phyloP scores from a whole-genome alignment of 2,797 vertebrate genomes.

The Tragelaphus eurycerus region DNA sequence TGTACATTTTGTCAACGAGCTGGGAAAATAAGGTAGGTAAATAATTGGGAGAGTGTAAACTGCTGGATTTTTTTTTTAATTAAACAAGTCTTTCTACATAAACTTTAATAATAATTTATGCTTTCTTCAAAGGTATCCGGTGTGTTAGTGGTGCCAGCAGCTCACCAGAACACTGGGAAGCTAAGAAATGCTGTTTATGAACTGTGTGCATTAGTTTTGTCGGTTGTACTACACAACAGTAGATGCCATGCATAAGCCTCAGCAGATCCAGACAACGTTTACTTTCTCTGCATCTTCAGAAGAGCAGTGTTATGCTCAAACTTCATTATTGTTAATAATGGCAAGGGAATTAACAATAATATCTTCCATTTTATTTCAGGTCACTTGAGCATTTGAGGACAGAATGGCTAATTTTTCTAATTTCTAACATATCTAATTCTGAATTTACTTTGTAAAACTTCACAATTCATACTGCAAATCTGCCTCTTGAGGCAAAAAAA shows the following conservation, averaged over 20 bases:
- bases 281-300: neutral
- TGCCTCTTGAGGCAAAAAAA: neutral
- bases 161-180: neutral
- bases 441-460: conserved; percentile 41
- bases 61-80: neutral
- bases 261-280: neutral
- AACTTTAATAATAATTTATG: neutral
- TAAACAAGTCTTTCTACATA: neutral
- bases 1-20: conserved; percentile 95
- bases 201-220: neutral
- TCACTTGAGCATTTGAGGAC: neutral
- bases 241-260: neutral
- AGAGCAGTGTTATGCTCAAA: neutral
- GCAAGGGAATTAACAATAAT: neutral
- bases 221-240: neutral
- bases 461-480: neutral
- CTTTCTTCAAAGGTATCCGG: neutral
- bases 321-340: neutral
- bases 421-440: neutral
- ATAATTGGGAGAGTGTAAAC: neutral
- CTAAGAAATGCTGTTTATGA: neutral
- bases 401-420: neutral
- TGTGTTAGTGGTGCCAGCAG: neutral
- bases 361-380: neutral
- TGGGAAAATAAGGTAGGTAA: conserved; percentile 88